phyloP scores from a whole-genome alignment of 1,140 invertebrate genomes.

The Megathymus violae region DNA sequence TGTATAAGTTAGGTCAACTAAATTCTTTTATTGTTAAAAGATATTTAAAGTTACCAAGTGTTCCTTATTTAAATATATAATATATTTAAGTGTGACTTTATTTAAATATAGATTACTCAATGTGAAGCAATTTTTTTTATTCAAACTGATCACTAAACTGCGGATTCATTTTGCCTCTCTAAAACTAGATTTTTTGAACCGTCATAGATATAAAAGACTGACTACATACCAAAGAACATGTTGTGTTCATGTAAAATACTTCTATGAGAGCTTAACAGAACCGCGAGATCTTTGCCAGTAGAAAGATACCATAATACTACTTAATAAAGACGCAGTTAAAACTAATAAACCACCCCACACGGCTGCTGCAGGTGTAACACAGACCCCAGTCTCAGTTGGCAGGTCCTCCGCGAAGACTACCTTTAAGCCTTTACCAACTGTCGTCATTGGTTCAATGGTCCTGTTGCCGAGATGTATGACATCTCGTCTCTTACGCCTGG shows the following conservation, averaged over 20 bases:
- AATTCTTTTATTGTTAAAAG: too few species aligned
- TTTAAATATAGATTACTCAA: too few species aligned
- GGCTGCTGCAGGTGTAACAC: constrained; percentile 70
- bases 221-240: neutral
- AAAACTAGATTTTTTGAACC: too few species aligned
- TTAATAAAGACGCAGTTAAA: constrained; percentile 65
- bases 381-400: constrained; percentile 66
- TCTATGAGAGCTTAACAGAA: constrained; percentile 60
- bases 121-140: too few species aligned
- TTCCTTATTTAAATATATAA: too few species aligned
- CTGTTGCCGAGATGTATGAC: constrained; percentile 76
- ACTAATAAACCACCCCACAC: constrained; percentile 76
- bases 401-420: constrained; percentile 88
- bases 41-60: too few species aligned
- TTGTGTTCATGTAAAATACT: neutral
- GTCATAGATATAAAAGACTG: neutral
- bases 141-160: too few species aligned
- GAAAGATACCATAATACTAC: constrained; percentile 65
- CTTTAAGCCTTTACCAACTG: constrained; percentile 85
- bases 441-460: constrained; percentile 84
- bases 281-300: constrained; percentile 68
- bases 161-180: too few species aligned
- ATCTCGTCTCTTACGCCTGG: constrained; percentile 85
- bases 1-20: too few species aligned
- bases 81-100: too few species aligned